Evolutionary conservation across 2,888 invertebrate species (phyloP), one percentile per base, ranked within the genome.

Genomic region (Melinopterus prodromus): DNA sequence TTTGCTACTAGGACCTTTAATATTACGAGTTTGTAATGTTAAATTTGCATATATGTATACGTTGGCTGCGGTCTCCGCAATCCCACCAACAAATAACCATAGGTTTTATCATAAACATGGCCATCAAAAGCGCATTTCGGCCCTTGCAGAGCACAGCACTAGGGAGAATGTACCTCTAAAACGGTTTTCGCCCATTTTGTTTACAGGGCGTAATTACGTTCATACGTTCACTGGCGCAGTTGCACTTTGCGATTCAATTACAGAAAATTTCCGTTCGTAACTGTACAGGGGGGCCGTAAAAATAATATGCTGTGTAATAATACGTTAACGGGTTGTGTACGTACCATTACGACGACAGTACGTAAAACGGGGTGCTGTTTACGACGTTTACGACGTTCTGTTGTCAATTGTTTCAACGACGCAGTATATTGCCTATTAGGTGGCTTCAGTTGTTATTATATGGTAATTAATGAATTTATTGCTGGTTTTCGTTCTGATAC

Each of bases 91-190:
- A 53, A 53, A 53, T 53, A 53, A 53, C 53, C 53, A 53, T 53
- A 53, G 53, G 53, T 53, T 53, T 53, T 53, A 53, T 53, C 53
- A 53, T 53, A 53, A 53, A 53, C 53, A 53, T 53, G 53, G 53
- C 53, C 53, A 53, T 53, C 53, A 53, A 53, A 53, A 53, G 53
- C 53, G 53, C 53, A 53, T 53, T 53, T 53, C 5, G 53, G 53
- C 9, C 53, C 53, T 4, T 53, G 5, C 53, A 53, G 53, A 53
- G 53, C 12, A 53, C 53, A 53, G 12, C 53, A 3, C 7, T 0
- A 53, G 53, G 53, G 9, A 12, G 12, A 53, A 53, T 53, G 53
- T 53, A 53, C 12, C 53, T 7, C 53, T 53, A 53, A 7, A 53
- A 53, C 53, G 12, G 53, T 53, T 53, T 53, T 53, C 53, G 53